Evolutionary conservation across 2,888 invertebrate species (phyloP).

Genomic region (Minunthozetes semirufus): DNA sequence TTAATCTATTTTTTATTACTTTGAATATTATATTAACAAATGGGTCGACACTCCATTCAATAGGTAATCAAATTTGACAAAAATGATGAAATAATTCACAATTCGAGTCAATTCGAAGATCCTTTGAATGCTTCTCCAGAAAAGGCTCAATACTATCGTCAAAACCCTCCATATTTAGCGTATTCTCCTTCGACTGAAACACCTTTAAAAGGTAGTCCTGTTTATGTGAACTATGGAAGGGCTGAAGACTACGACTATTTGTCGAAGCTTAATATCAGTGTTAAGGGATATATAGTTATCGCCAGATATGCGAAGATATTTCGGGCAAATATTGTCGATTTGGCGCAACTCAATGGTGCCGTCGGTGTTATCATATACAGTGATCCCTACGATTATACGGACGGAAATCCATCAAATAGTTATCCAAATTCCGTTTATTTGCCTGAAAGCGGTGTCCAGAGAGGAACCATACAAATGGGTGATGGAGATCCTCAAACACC

Average conservation of each 20-base stretch:
- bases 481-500: not conserved
- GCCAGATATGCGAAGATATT: constrained; percentile 50
- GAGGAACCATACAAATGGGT: not conserved
- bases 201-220: constrained; percentile 43
- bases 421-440: constrained; percentile 16
- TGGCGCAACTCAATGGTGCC: constrained; percentile 46
- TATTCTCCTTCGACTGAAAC: not conserved
- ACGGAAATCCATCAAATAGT: not conserved
- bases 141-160: not conserved
- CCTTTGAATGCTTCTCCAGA: not conserved
- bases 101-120: not conserved
- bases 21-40: not conserved
- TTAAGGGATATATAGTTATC: constrained; percentile 51
- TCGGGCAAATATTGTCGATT: constrained; percentile 37
- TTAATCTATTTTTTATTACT: not conserved
- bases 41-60: too few species aligned
- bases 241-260: constrained; percentile 49
- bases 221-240: constrained; percentile 51
- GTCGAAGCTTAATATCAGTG: constrained; percentile 44
- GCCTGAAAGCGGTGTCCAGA: constrained; percentile 8
- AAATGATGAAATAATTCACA: not conserved
- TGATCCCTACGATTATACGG: constrained; percentile 12
- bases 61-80: not conserved
- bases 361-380: not conserved
- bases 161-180: constrained; percentile 4